Base-by-base conservation (phyloP, 2,113 vertebrate species). In the Periophthalmodon schlosseri region DNA sequence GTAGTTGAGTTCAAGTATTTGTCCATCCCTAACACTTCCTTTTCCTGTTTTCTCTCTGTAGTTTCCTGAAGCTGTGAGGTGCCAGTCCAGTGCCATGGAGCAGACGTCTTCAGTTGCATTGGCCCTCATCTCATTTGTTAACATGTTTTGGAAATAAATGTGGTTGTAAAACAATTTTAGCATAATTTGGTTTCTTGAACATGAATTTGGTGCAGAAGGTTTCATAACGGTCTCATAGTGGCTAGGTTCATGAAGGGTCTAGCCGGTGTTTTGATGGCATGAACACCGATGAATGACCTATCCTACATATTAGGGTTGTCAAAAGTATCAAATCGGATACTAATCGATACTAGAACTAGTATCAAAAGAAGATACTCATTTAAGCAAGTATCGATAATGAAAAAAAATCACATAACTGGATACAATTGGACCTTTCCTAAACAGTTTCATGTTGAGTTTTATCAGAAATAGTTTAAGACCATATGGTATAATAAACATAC, bases 81-180 rank as follows among this genome's bases (percentile, higher is more conserved):
- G 78, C 34, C 52, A 46, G 44, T 70, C 65, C 72, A 74, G 13
- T 20, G 5, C 39, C 18, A 39, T 76, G 84, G 74, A 76, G 74
- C 73, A 68, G 68, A 73, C 11, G 24, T 24, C 63, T 73, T 79
- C 68, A 46, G 8, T 56, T 15, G 52, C 47, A 67, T 33, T 72
- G 81, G 77, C 76, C 21, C 11, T 39, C 76, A 60, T 49, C 10
- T 79, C 66, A 6, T 67, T 50, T 64, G 49, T 79, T 70, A 56
- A 56, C 47, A 79, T 60, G 81, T 86, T 86, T 84, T 56, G 87
- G 70, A 88, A 92, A 93, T 92, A 92, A 93, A 92, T 68, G 72
- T 83, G 70, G 70, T 61, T 79, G 44, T 77, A 68, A 9, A 58
- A 10, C 20, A 54, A 8, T 20, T 34, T 7, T 15, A 46, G 5